phyloP scores from a whole-genome alignment of 2,888 invertebrate genomes.

The Ischnura elegans region DNA sequence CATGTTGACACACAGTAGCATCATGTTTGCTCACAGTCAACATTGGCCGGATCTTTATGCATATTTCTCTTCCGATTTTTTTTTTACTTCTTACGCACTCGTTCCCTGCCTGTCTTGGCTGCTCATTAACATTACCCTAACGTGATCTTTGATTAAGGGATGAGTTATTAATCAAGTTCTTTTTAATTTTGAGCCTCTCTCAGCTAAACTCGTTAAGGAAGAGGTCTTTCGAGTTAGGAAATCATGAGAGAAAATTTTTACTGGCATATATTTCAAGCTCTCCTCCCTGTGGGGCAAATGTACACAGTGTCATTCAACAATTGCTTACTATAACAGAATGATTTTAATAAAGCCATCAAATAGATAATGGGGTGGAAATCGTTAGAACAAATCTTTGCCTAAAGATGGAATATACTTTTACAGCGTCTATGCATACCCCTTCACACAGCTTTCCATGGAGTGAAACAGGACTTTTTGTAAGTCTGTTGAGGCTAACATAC shows the following conservation, averaged over 20 bases:
- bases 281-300: background rate
- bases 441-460: too few species aligned
- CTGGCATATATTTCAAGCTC: background rate
- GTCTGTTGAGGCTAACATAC: too few species aligned
- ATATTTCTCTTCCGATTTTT: constrained; percentile 43
- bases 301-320: background rate
- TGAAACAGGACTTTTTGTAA: too few species aligned
- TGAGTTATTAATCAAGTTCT: background rate
- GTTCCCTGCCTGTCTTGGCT: constrained; percentile 69
- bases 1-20: background rate
- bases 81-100: constrained; percentile 70
- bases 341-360: too few species aligned
- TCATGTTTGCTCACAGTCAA: background rate
- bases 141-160: background rate
- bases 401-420: too few species aligned
- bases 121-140: background rate
- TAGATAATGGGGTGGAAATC: too few species aligned
- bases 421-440: too few species aligned
- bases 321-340: too few species aligned
- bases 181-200: background rate
- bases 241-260: background rate
- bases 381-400: too few species aligned
- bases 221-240: background rate
- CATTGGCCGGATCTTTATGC: background rate
- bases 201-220: background rate